phyloP scores from a whole-genome alignment of 2,113 vertebrate species.

The Oryzias curvinotus region DNA sequence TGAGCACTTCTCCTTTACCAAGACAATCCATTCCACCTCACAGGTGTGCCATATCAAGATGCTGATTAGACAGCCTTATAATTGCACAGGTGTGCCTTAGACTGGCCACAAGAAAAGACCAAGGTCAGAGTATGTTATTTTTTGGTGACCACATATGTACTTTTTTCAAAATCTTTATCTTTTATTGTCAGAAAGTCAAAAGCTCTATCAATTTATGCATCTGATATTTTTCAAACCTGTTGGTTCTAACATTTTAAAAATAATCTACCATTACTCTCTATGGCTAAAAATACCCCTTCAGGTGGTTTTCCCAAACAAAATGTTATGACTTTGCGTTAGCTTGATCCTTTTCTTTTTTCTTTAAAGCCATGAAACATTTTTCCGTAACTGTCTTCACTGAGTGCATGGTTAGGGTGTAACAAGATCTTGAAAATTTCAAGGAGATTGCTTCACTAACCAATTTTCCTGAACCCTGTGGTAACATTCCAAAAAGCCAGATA shows the following conservation, averaged over 20 bases:
- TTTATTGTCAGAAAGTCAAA: not conserved
- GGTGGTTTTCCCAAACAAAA: constrained; percentile 1
- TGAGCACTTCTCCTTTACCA: no score
- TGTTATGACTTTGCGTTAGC: constrained; percentile 11
- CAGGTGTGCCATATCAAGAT: no score
- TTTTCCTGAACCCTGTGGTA: constrained; percentile 72
- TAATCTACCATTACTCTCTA: not conserved
- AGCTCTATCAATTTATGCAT: not conserved
- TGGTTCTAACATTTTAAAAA: not conserved
- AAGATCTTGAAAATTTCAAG: constrained; percentile 65
- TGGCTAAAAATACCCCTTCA: constrained; percentile 1
- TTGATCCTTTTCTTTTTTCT: constrained; percentile 7
- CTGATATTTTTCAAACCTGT: not conserved
- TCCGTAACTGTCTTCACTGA: constrained; percentile 45
- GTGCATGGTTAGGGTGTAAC: constrained; percentile 63
- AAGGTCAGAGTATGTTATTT: no score
- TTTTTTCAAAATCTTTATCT: not conserved
- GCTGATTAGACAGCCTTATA: no score
- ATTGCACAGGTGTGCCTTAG: no score
- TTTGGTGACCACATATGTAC: not conserved
- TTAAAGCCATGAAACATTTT: constrained; percentile 37
- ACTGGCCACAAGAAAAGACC: no score
- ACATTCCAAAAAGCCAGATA: constrained; percentile 75
- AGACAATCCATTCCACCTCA: no score
- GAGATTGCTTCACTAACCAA: constrained; percentile 69